A percentile compares a stretch with the other conserved stretches of the same genome.
Evolutionary conservation across 2,113 vertebrate species (phyloP).

Genomic region (Tursiops truncatus): DNA sequence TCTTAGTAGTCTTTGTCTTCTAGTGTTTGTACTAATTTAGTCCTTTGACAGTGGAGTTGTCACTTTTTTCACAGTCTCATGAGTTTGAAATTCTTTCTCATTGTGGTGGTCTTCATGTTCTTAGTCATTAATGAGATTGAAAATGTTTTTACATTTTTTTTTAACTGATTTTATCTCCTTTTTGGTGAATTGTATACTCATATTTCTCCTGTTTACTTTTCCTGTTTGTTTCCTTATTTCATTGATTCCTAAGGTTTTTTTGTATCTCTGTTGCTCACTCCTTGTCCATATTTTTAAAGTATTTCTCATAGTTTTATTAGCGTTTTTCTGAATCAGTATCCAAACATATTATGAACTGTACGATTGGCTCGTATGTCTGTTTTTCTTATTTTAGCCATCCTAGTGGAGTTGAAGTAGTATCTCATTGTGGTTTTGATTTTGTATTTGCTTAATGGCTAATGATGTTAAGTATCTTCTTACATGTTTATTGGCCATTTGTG

Average conservation of each 20-base stretch:
- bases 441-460: neutral
- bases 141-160: neutral
- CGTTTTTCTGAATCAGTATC: neutral
- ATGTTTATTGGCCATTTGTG: neutral
- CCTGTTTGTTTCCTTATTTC: neutral
- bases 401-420: neutral
- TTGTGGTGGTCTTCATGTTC: neutral
- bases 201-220: neutral
- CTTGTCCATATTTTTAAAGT: neutral
- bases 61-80: neutral
- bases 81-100: neutral
- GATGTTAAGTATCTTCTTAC: neutral
- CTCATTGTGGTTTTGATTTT: neutral
- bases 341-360: neutral
- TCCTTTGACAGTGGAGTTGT: neutral
- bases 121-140: neutral
- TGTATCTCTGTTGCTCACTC: neutral
- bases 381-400: neutral
- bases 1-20: neutral
- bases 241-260: neutral
- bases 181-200: neutral
- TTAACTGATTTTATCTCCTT: neutral
- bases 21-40: neutral
- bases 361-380: neutral
- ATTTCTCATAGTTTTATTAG: neutral